phyloP scores from a whole-genome alignment of 37 sponge, comb jelly and placozoan species.

The Crambe crambe region DNA sequence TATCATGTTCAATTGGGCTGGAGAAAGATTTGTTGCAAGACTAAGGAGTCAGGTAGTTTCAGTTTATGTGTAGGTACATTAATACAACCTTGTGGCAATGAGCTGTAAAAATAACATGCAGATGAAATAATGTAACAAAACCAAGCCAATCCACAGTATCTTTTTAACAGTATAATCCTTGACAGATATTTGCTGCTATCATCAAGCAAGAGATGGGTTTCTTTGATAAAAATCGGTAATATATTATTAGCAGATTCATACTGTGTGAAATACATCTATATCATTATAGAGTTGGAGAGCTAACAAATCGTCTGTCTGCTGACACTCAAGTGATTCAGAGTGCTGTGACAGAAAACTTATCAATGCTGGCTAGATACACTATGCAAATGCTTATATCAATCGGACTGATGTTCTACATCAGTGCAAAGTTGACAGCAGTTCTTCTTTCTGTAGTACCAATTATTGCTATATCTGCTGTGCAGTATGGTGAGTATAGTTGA shows the following conservation, averaged over 20 bases:
- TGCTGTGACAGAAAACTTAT: constrained; percentile 77
- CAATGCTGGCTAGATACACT: constrained; percentile 72
- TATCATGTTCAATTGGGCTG: constrained; percentile 65
- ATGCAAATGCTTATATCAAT: constrained; percentile 71
- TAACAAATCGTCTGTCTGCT: constrained; percentile 78
- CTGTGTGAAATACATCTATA: not conserved
- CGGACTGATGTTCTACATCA: constrained; percentile 81
- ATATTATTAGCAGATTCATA: not conserved
- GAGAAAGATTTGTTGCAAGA: constrained; percentile 80
- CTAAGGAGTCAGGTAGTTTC: constrained; percentile 63
- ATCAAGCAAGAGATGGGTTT: constrained; percentile 84
- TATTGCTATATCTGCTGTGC: constrained; percentile 73
- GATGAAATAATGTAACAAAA: no score
- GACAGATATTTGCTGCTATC: constrained; percentile 72
- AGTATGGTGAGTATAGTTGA: constrained; percentile 61
- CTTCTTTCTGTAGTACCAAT: constrained; percentile 82
- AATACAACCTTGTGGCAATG: not conserved
- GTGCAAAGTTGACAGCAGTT: constrained; percentile 74
- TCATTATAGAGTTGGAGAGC: constrained; percentile 67
- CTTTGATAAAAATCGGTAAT: constrained; percentile 82
- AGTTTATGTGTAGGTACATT: not conserved
- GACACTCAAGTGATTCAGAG: constrained; percentile 85
- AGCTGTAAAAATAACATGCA: no score
- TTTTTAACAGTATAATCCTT: no score
- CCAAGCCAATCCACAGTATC: not conserved